Conservation (phyloP, 2,113 vertebrate genomes). For the Andinoacara biseriatus region DNA sequence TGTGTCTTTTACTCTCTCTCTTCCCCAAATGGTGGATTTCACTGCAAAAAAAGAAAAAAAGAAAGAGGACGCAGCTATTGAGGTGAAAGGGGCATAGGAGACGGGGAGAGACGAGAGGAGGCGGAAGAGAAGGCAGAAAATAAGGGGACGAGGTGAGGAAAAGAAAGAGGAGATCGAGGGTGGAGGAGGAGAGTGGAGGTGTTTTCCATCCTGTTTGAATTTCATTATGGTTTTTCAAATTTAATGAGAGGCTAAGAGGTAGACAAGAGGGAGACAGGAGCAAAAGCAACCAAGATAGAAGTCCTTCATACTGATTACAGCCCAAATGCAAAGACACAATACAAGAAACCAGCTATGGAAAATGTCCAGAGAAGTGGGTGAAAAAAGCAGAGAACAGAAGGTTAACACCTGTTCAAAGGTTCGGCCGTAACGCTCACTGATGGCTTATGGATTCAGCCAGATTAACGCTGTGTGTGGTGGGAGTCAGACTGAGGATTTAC, state of each 20-base stretch:
- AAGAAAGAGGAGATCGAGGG: not conserved
- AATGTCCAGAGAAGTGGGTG: not conserved
- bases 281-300: not conserved
- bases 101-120: not conserved
- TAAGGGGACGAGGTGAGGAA: not conserved
- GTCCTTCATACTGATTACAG: not conserved
- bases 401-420: not conserved
- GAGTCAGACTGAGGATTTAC: not conserved
- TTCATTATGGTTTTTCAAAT: slow-evolving; percentile 52
- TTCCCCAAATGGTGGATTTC: slow-evolving; percentile 45
- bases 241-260: slow-evolving; percentile 30
- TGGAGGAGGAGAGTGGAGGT: slow-evolving; percentile 13
- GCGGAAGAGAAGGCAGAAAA: not conserved
- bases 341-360: not conserved
- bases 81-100: slow-evolving; percentile 11
- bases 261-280: slow-evolving; percentile 29
- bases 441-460: not conserved
- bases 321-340: not conserved
- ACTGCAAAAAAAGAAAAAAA: not conserved
- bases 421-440: not conserved
- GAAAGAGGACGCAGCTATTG: not conserved
- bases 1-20: not conserved
- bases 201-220: slow-evolving; percentile 47
- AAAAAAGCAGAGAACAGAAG: not conserved
- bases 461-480: not conserved